Evolutionary conservation across 2,888 invertebrate genomes (phyloP).

Genomic region (Callosobruchus maculatus): DNA sequence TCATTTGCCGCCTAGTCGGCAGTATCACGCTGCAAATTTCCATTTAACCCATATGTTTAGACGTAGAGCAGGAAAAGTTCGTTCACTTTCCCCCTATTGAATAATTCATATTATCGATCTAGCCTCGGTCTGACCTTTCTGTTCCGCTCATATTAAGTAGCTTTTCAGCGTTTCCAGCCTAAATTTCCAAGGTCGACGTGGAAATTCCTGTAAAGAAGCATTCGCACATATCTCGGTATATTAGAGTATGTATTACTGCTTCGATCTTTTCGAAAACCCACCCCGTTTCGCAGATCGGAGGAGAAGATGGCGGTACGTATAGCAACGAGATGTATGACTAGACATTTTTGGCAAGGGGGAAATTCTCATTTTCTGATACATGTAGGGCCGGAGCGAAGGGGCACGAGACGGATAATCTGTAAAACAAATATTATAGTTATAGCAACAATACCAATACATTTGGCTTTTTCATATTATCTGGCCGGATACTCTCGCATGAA

Average conservation of each 20-base stretch:
- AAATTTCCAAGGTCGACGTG: slow-evolving; percentile 37
- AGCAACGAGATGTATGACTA: neutral
- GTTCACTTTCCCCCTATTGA: slow-evolving; percentile 52
- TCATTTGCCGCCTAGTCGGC: slow-evolving; percentile 12
- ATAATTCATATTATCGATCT: slow-evolving; percentile 52
- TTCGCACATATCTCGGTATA: neutral
- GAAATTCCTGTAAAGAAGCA: slow-evolving; percentile 9
- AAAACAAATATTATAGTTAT: no score
- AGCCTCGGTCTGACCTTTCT: slow-evolving; percentile 49
- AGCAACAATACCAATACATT: no score
- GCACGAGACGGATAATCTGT: no score
- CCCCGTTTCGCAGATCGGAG: neutral
- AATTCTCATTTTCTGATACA: no score
- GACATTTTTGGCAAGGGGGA: neutral
- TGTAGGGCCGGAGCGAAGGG: no score
- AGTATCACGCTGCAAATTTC: slow-evolving; percentile 26
- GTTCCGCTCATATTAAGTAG: slow-evolving; percentile 50
- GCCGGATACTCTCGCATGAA: no score
- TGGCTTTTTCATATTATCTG: no score
- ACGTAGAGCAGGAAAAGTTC: slow-evolving; percentile 44
- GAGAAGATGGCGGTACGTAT: neutral
- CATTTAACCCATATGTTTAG: slow-evolving; percentile 47
- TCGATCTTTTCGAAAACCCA: neutral
- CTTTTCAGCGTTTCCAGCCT: slow-evolving; percentile 34
- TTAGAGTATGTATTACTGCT: neutral